A percentile compares a stretch with the other conserved stretches of the same genome.
Conservation (phyloP, 2,888 invertebrate genomes). For the Pollenia amentaria region DNA sequence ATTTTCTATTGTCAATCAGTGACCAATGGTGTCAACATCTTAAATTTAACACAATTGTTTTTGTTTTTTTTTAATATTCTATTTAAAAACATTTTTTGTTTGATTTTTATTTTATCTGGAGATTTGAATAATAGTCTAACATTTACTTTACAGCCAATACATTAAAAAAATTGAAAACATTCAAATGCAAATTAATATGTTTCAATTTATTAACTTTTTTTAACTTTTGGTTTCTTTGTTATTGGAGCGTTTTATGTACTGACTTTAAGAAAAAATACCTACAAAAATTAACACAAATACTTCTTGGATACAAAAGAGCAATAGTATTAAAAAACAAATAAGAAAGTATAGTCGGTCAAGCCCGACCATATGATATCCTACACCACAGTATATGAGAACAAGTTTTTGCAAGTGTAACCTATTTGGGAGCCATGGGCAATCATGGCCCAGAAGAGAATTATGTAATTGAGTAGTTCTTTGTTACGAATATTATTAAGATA, state of each 20-base stretch:
- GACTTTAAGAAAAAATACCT: background rate
- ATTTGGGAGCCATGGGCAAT: too few species aligned
- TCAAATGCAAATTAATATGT: constrained; percentile 76
- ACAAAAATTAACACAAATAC: background rate
- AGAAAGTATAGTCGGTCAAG: too few species aligned
- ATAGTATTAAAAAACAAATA: background rate
- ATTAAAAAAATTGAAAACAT: constrained; percentile 27
- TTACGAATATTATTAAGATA: too few species aligned
- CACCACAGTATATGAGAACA: too few species aligned
- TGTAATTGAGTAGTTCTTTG: too few species aligned
- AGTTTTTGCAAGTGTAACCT: too few species aligned
- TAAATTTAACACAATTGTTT: constrained; percentile 31
- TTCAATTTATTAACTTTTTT: constrained; percentile 81
- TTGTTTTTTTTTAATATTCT: background rate
- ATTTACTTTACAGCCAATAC: constrained; percentile 29
- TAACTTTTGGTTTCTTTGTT: constrained; percentile 76
- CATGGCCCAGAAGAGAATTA: too few species aligned
- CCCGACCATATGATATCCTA: too few species aligned
- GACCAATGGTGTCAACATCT: constrained; percentile 65
- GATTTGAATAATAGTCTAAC: constrained; percentile 39
- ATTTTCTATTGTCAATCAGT: constrained; percentile 48
- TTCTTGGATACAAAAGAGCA: background rate
- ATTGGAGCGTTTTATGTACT: constrained; percentile 5
- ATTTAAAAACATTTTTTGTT: background rate
- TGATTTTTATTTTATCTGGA: background rate